Conservation (phyloP, 1,140 invertebrate genomes). For the Dendroctonus valens region DNA sequence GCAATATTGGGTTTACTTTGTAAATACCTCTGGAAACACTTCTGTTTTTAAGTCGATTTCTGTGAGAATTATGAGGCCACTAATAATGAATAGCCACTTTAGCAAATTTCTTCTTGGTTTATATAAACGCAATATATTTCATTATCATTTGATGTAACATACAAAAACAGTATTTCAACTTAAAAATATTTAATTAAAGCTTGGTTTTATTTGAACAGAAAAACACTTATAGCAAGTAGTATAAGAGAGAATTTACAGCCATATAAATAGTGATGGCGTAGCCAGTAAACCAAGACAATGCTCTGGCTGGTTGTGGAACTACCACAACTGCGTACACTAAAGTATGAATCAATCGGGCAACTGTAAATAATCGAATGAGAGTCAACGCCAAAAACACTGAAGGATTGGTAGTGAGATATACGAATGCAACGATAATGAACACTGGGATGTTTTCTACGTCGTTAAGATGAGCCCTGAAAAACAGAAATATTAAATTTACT, state of each 20-base stretch:
- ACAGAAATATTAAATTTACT: constrained; percentile 13
- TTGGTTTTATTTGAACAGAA: background rate
- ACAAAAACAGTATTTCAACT: too few species aligned
- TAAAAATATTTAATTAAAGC: background rate
- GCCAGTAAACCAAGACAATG: constrained; percentile 52
- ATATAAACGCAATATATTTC: too few species aligned
- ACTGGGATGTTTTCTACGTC: constrained; percentile 74
- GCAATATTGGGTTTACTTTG: too few species aligned
- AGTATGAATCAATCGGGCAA: constrained; percentile 62
- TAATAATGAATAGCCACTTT: too few species aligned
- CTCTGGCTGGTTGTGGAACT: constrained; percentile 59
- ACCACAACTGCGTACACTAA: constrained; percentile 61
- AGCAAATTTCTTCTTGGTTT: too few species aligned
- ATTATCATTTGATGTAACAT: too few species aligned
- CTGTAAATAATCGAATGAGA: constrained; percentile 61
- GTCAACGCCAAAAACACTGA: constrained; percentile 52
- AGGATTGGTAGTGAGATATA: constrained; percentile 65
- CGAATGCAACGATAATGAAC: constrained; percentile 62
- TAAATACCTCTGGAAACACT: too few species aligned
- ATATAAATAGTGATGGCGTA: constrained; percentile 53
- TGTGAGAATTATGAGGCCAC: too few species aligned
- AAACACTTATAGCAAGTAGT: constrained; percentile 13
- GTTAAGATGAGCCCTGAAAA: constrained; percentile 66
- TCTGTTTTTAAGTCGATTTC: too few species aligned
- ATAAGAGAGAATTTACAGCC: constrained; percentile 42